phyloP scores from a whole-genome alignment of 2,113 vertebrate species.

The Varanus komodoensis region DNA sequence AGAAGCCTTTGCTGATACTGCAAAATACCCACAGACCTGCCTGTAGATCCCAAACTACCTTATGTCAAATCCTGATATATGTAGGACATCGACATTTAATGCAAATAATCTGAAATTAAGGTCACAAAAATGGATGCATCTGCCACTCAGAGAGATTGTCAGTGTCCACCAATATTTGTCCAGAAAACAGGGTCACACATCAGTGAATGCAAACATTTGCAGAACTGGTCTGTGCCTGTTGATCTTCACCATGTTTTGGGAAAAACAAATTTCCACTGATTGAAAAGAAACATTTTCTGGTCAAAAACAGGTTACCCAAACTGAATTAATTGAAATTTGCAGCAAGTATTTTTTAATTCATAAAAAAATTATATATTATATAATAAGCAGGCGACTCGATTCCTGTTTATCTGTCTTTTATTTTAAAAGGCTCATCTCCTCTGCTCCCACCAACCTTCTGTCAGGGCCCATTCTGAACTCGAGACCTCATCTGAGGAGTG shows the following conservation, averaged over 20 bases:
- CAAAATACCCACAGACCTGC: too few relatives aligned
- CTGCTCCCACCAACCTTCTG: neutral
- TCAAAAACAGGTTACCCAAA: neutral
- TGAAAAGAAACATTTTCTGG: neutral
- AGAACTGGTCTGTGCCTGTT: too few relatives aligned
- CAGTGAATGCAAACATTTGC: neutral
- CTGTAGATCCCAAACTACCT: too few relatives aligned
- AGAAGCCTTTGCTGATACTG: too few relatives aligned
- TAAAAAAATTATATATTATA: neutral
- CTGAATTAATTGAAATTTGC: neutral
- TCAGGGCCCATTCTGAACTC: neutral
- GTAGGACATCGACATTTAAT: neutral
- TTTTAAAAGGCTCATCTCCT: neutral
- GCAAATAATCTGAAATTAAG: neutral
- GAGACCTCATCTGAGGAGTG: neutral
- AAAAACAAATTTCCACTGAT: neutral
- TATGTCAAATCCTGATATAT: neutral
- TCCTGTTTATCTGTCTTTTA: neutral
- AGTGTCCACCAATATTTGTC: neutral
- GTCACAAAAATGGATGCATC: neutral
- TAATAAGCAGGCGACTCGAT: neutral
- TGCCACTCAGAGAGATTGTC: neutral
- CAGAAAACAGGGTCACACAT: neutral
- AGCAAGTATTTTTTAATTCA: neutral
- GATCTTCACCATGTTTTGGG: neutral